These are phyloP conservation scores for Hypena proboscidalis DNA, from an alignment of 2,888 invertebrate species.

Conservation along the genomic window DNA sequence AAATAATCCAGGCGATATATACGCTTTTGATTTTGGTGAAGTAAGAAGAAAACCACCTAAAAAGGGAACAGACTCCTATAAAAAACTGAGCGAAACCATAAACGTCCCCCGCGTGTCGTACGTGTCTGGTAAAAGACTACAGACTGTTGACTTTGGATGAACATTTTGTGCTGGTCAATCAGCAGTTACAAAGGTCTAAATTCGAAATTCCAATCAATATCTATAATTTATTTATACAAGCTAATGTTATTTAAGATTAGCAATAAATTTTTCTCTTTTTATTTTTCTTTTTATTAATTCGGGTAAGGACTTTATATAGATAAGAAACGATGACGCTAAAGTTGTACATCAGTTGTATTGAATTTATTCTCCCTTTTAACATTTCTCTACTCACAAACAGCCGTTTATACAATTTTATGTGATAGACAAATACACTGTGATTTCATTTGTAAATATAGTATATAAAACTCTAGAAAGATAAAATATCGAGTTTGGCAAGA, in stretches of 20 bases:
- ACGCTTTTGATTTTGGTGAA: constrained; percentile 84
- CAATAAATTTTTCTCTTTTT: too few species aligned
- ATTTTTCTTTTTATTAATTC: constrained; percentile 9
- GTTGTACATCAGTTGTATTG: constrained; percentile 83
- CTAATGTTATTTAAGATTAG: too few species aligned
- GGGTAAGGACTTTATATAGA: constrained; percentile 25
- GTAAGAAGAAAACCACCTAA: constrained; percentile 66
- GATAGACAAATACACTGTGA: constrained; percentile 82
- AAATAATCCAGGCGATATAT: constrained; percentile 84
- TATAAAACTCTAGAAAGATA: constrained; percentile 84
- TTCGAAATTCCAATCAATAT: too few species aligned
- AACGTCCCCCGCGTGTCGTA: constrained; percentile 83
- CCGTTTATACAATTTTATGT: constrained; percentile 78
- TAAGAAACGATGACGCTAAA: constrained; percentile 67
- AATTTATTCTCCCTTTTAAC: constrained; percentile 79
- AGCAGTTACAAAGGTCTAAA: too few species aligned
- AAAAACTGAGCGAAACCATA: constrained; percentile 67
- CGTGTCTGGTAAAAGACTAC: constrained; percentile 82
- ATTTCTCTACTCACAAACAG: constrained; percentile 80
- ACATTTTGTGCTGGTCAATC: too few species aligned
- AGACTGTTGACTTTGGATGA: constrained; percentile 83
- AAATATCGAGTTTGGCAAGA: constrained; percentile 85
- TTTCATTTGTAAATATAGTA: constrained; percentile 83
- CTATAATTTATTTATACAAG: too few species aligned
- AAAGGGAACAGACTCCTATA: constrained; percentile 58